Conservation (phyloP, 2,888 invertebrate genomes). For the Neocrepidodera transversa region DNA sequence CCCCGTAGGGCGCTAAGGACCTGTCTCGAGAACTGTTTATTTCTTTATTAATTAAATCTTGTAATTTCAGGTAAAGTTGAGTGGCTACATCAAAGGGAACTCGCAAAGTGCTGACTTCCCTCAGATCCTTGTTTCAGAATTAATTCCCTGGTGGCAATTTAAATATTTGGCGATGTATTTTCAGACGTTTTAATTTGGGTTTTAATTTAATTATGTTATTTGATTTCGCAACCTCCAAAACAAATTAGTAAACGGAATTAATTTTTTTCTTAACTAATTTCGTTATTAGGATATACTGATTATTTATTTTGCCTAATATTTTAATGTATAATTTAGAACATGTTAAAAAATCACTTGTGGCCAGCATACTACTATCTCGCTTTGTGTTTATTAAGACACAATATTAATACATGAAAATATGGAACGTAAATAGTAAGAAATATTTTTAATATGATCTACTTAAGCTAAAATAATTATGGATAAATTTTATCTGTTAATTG, state of each 20-base stretch:
- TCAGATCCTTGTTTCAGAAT: constrained; percentile 4
- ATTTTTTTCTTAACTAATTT: no score
- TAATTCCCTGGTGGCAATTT: constrained; percentile 37
- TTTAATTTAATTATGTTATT: constrained; percentile 35
- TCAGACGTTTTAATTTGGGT: constrained; percentile 29
- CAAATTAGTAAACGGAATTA: no score
- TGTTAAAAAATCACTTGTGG: no score
- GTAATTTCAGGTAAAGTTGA: constrained; percentile 43
- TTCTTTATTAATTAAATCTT: constrained; percentile 44
- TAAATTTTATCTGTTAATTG: not conserved
- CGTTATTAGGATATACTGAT: no score
- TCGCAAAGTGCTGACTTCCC: constrained; percentile 30
- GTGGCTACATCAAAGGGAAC: constrained; percentile 42
- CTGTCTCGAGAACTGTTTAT: constrained; percentile 43
- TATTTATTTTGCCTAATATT: no score
- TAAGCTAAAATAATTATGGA: no score
- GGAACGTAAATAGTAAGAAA: no score
- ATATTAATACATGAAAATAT: no score
- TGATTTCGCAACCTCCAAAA: constrained; percentile 20
- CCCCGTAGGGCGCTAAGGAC: constrained; percentile 40
- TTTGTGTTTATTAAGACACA: no score
- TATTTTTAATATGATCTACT: constrained; percentile 9
- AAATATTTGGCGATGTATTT: constrained; percentile 32
- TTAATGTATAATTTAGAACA: no score
- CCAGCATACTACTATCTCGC: no score